A percentile compares a stretch with the other conserved stretches of the same genome.
phyloP scores from a whole-genome alignment of 1,140 invertebrate species.

The Ooceraea biroi region DNA sequence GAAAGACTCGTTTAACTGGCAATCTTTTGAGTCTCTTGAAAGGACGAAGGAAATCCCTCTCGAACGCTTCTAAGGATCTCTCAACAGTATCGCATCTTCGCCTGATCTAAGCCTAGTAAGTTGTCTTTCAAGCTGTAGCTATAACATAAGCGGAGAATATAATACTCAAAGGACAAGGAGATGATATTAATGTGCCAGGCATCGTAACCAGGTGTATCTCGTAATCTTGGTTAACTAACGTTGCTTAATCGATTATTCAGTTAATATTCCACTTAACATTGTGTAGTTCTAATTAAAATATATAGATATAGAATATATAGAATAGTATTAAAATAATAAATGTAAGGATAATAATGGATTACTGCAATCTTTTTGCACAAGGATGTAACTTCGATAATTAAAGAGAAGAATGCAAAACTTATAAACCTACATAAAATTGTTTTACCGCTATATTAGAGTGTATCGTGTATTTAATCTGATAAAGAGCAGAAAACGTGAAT shows the following conservation, averaged over 20 bases:
- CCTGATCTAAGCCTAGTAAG: constrained; percentile 17
- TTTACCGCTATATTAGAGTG: too few species aligned
- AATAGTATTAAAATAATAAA: background rate
- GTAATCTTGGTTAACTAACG: background rate
- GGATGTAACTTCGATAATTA: background rate
- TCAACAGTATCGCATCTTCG: constrained; percentile 61
- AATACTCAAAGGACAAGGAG: background rate
- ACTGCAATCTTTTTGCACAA: background rate
- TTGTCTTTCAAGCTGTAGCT: constrained; percentile 18
- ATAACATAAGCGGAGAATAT: constrained; percentile 1
- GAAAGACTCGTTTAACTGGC: constrained; percentile 71
- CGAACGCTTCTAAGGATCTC: constrained; percentile 53
- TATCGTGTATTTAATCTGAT: background rate
- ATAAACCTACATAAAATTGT: too few species aligned
- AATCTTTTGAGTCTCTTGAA: constrained; percentile 72
- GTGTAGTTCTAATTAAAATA: background rate
- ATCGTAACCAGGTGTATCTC: background rate
- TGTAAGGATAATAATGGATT: background rate
- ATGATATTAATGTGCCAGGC: background rate
- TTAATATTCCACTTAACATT: background rate
- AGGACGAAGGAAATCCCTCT: constrained; percentile 43
- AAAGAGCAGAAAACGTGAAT: background rate
- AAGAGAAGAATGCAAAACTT: too few species aligned
- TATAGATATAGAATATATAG: too few species aligned
- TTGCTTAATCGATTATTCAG: background rate